Conservation (phyloP, 2,113 vertebrate species). For the zebrafish (Danio rerio) region GRCz12tu NC_133186.1:31524501-31525000, state of each 20-base stretch:
- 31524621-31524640: constrained; percentile 69
- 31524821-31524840: constrained; percentile 12
- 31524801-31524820: constrained; percentile 17
- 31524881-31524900: background rate
- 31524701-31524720: constrained; percentile 50
- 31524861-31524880: background rate
- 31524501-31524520: constrained; percentile 64
- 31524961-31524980: too few relatives aligned
- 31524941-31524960: background rate
- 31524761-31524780: constrained; percentile 36
- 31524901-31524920: constrained; percentile 6
- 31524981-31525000: too few relatives aligned
- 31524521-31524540: constrained; percentile 67
- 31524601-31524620: constrained; percentile 55
- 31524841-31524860: constrained; percentile 15
- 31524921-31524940: constrained; percentile 34
- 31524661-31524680: constrained; percentile 58
- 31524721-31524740: constrained; percentile 59
- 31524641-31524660: constrained; percentile 51
- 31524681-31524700: constrained; percentile 56
- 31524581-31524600: constrained; percentile 65
- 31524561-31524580: constrained; percentile 59
- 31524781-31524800: constrained; percentile 5
- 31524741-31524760: constrained; percentile 26
- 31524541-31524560: constrained; percentile 60